phyloP scores from a whole-genome alignment of 1,140 invertebrate genomes.

The Pectinophora gossypiella region DNA sequence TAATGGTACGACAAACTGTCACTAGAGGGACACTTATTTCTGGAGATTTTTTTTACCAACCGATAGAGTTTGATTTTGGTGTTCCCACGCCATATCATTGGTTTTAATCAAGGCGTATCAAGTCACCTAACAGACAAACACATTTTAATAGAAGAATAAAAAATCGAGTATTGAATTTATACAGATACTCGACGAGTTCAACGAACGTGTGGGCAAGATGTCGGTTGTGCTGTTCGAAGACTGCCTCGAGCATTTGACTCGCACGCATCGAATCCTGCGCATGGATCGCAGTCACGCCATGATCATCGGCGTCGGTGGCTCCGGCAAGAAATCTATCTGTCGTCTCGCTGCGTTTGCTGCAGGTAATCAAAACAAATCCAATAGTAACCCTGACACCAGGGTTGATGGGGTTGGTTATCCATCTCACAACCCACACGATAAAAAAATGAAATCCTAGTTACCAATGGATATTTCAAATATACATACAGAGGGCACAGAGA shows the following conservation, averaged over 20 bases:
- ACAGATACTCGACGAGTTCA: conserved; percentile 91
- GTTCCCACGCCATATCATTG: background rate
- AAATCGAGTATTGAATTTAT: background rate
- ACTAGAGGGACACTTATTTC: background rate
- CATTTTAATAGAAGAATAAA: too few species aligned
- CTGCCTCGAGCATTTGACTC: conserved; percentile 90
- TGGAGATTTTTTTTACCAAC: background rate
- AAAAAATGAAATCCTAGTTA: too few species aligned
- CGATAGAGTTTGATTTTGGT: background rate
- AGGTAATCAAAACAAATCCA: conserved; percentile 52
- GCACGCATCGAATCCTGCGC: conserved; percentile 88
- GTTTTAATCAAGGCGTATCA: too few species aligned
- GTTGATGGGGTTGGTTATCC: too few species aligned
- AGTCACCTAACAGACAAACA: too few species aligned
- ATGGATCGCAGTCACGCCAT: conserved; percentile 90
- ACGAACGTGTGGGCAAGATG: conserved; percentile 82
- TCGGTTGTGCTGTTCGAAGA: conserved; percentile 92
- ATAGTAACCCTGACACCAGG: too few species aligned
- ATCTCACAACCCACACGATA: too few species aligned
- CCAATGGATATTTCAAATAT: too few species aligned
- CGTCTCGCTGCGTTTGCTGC: conserved; percentile 85
- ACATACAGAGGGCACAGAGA: too few species aligned
- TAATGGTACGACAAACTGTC: too few species aligned
- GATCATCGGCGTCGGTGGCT: conserved; percentile 90
- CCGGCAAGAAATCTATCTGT: conserved; percentile 87